Evolutionary conservation across 2,797 vertebrate genomes (phyloP), one percentile per base, ranked within the genome.

Genomic region (Botia kubotai): DNA sequence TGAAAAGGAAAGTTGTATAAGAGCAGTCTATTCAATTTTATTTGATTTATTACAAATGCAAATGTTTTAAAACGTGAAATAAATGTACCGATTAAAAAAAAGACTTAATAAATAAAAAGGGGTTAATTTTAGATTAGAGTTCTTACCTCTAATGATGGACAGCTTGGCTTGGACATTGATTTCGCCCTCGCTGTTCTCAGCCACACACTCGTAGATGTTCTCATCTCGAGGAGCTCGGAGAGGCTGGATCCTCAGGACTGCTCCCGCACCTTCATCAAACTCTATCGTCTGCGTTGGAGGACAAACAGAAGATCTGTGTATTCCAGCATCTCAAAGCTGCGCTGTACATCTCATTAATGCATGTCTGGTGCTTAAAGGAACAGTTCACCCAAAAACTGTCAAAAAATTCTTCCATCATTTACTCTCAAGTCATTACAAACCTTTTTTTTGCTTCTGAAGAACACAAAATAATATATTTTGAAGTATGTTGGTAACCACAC

Each of bases 111-210:
- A n/a, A 3, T 17, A 53, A 53, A 53, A 4, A 53, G 0, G 4
- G 52, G 4, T 53, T 5, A n/a, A n/a, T n/a, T n/a, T n/a, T n/a
- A n/a, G n/a, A n/a, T n/a, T n/a, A n/a, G n/a, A n/a, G n/a, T n/a
- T n/a, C 88, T 91, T 93, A 99, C 98, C 98, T 97, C 97, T 92
- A 88, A 99, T 97, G 89, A 99, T 98, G 3, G 97, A 97, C 93
- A 99, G 95, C 91, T 97, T 98, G 89, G 98, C 97, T 0, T 94
- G 97, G 85, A 97, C 95, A 0, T 94, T 96, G 89, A 96, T 92
- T 89, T 99, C 97, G 55, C 95, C 97, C 0, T 94, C 95, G 0
- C 89, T 92, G 91, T 97, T 99, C 88, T 98, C 97, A 6, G 97
- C 98, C 67, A 98, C 96, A 0, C 98, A 99, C 81, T 98, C 98